phyloP scores from a whole-genome alignment of 2,888 invertebrate genomes.

The Germaria angustata region DNA sequence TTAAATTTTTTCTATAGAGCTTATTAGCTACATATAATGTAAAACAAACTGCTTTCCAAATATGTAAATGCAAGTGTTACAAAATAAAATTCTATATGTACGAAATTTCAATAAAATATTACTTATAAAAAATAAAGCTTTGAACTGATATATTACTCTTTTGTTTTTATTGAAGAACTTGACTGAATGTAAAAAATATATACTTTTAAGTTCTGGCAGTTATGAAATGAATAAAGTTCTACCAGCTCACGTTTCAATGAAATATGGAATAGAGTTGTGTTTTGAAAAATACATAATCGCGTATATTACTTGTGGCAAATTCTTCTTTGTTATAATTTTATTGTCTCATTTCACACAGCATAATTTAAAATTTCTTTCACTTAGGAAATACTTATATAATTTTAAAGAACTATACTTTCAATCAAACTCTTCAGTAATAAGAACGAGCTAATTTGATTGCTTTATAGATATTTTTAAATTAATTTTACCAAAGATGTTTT shows the following conservation, averaged over 20 bases:
- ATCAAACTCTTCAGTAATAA: background rate
- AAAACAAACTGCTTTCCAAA: background rate
- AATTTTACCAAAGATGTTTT: background rate
- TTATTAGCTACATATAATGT: background rate
- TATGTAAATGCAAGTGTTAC: slow-evolving; percentile 8
- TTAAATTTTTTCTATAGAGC: background rate
- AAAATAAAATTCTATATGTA: background rate
- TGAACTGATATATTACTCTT: slow-evolving; percentile 21
- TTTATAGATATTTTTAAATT: background rate
- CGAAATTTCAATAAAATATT: background rate
- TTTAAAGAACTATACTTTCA: background rate
- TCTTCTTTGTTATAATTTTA: too few species aligned
- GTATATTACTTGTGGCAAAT: too few species aligned
- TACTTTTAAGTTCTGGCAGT: background rate
- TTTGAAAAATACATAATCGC: background rate
- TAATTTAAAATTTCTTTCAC: background rate
- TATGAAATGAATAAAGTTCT: background rate
- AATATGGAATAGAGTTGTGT: background rate
- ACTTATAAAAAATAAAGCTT: background rate
- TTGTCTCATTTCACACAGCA: background rate
- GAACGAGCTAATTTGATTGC: background rate
- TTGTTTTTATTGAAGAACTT: background rate
- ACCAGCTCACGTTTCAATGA: background rate
- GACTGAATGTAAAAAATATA: background rate
- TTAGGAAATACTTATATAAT: background rate